Evolutionary conservation across 2,113 vertebrate species (phyloP), one percentile per base, ranked within the genome.

Genomic region (Callocephalon fimbriatum): DNA sequence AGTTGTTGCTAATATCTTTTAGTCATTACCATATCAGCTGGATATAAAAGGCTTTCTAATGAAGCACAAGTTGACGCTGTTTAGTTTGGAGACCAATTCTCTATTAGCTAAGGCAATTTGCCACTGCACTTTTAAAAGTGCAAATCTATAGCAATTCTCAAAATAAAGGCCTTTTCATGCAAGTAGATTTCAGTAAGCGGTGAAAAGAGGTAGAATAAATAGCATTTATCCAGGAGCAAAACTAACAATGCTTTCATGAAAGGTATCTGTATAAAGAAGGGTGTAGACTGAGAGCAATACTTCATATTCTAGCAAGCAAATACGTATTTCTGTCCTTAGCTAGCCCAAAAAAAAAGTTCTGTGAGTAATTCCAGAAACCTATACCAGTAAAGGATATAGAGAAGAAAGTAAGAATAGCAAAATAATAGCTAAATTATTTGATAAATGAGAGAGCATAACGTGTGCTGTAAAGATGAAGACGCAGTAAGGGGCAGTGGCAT

Each of bases 11-110:
- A 48, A 10, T 95, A 53, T 54, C 66, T 63, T 78, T 93, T 37
- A 62, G 81, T 53, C 45, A 73, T 80, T 80, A 77, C 14, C 29
- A 2, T 86, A 80, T 73, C 83, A 93, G 62, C 44, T 88, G 79
- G 63, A 45, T 91, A 29, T 68, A 86, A 96, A 86, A 88, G 68
- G 16, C n/a, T 88, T 96, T 91, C 71, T 94, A 73, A 88, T 84
- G 86, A 93, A 94, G 72, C 53, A 68, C 44, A 40, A 63, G 83
- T 93, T 88, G 75, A 63, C 88, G 58, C 45, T 83, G 7, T 73
- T 96, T 83, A 27, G 58, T 76, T 94, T 93, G 53, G 63, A 91
- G 63, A 80, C 58, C 73, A 73, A 53, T 94, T 93, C 86, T 94
- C 67, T 63, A 53, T 94, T 93, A 94, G 59, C 40, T 48, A 73